Conservation (phyloP, 2,113 vertebrate genomes). For the Halichoeres trimaculatus region DNA sequence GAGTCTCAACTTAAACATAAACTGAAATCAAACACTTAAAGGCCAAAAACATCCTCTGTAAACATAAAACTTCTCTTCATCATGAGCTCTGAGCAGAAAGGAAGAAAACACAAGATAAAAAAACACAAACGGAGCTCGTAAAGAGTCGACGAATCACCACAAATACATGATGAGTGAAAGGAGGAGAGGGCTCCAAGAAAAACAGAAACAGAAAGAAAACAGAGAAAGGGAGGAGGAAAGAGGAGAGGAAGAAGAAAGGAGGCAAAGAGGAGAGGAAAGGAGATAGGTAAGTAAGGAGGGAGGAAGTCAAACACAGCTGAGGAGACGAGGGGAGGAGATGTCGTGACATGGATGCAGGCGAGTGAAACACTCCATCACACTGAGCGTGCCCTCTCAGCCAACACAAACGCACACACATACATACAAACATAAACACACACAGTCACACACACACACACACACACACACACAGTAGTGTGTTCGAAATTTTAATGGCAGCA, state of each 20-base stretch:
- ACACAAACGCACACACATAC: conserved; percentile 31
- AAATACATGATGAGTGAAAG: background rate
- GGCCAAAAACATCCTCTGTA: conserved; percentile 31
- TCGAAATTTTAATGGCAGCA: conserved; percentile 67
- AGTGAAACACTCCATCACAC: conserved; percentile 50
- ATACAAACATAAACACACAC: conserved; percentile 14
- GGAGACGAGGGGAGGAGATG: conserved; percentile 32
- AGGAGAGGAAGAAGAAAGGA: background rate
- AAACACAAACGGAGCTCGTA: conserved; percentile 23
- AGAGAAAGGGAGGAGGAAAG: conserved; percentile 21
- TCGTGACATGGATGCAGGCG: conserved; percentile 55
- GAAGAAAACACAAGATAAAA: conserved; percentile 42
- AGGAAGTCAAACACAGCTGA: conserved; percentile 12
- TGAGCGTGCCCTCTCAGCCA: conserved; percentile 49
- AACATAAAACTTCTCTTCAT: conserved; percentile 34
- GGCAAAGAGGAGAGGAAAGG: background rate
- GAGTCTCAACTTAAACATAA: conserved; percentile 20
- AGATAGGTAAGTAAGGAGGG: background rate
- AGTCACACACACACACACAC: conserved; percentile 5
- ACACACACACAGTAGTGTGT: conserved; percentile 45
- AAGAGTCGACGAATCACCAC: conserved; percentile 59
- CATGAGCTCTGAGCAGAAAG: conserved; percentile 4
- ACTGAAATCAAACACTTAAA: conserved; percentile 31
- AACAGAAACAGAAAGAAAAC: conserved; percentile 40
- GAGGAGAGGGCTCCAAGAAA: conserved; percentile 48